Percentiles rank a stretch among this genome's conserved stretches.
These are phyloP conservation scores for Prosopocoilus inquinatus DNA, from an alignment of 2,888 invertebrate genomes.

Conservation along the genomic window DNA sequence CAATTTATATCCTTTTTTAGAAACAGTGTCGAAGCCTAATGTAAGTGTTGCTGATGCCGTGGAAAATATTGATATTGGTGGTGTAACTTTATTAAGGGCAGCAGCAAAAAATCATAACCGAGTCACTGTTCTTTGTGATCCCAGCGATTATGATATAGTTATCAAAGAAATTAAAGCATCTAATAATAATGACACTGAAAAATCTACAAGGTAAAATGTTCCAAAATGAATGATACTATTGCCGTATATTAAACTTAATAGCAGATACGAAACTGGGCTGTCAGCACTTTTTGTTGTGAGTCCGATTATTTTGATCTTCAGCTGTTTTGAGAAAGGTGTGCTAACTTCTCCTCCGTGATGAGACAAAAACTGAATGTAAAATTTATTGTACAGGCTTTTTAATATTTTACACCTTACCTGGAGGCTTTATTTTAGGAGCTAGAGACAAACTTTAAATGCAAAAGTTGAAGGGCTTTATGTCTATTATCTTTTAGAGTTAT, in stretches of 20 bases:
- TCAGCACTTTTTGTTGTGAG: not conserved
- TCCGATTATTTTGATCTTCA: not conserved
- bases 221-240: not conserved
- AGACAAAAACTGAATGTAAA: too few relatives aligned
- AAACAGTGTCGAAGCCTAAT: constrained; percentile 77
- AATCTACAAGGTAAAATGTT: constrained; percentile 64
- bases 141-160: constrained; percentile 78
- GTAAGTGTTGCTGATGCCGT: constrained; percentile 86
- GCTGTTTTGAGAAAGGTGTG: not conserved
- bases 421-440: too few relatives aligned
- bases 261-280: not conserved
- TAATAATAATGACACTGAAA: constrained; percentile 65
- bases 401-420: too few relatives aligned
- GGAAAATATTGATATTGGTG: constrained; percentile 96
- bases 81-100: constrained; percentile 90
- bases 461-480: too few relatives aligned
- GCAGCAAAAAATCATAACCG: constrained; percentile 96
- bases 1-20: constrained; percentile 93
- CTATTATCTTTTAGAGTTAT: too few relatives aligned
- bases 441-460: too few relatives aligned
- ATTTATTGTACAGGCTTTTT: too few relatives aligned
- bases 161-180: constrained; percentile 67
- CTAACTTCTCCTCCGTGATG: not conserved
- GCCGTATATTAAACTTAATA: not conserved
- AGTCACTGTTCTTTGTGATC: constrained; percentile 93